These are phyloP conservation scores for Caenorhabditis sp. DNA, from an alignment of 2,888 invertebrate species.

Conservation along the genomic window DNA sequence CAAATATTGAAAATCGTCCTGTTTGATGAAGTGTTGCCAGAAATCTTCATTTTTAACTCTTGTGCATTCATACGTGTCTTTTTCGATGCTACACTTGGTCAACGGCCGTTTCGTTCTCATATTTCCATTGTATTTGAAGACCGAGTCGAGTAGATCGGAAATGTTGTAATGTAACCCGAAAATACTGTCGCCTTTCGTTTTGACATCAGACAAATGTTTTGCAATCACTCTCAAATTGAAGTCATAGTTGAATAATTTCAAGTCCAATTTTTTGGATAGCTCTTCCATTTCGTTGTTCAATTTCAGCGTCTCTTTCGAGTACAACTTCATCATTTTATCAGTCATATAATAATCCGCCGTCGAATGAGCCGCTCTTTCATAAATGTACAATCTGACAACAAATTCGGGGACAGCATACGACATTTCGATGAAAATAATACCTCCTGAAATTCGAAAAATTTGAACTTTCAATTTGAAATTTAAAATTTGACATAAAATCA, in stretches of 20 bases:
- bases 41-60: not conserved
- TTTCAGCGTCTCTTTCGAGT: slow-evolving; percentile 19
- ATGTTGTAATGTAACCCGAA: not conserved
- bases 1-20: not conserved
- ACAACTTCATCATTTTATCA: slow-evolving; percentile 26
- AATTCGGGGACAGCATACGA: slow-evolving; percentile 25
- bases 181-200: not conserved
- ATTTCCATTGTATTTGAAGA: not conserved
- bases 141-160: not conserved
- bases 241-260: slow-evolving; percentile 1
- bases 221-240: not conserved
- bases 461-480: too few relatives aligned
- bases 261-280: slow-evolving; percentile 8
- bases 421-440: slow-evolving; percentile 25
- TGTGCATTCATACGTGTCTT: not conserved
- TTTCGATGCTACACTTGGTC: not conserved
- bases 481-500: too few relatives aligned
- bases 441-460: not conserved
- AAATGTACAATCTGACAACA: slow-evolving; percentile 26
- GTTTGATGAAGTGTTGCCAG: not conserved
- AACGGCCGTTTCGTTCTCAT: not conserved
- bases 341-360: slow-evolving; percentile 35
- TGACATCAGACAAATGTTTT: not conserved
- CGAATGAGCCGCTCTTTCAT: slow-evolving; percentile 23
- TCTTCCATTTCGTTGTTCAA: slow-evolving; percentile 16